These are phyloP conservation scores for Okapia johnstoni DNA, from an alignment of 2,113 vertebrate genomes.

Conservation along the genomic window DNA sequence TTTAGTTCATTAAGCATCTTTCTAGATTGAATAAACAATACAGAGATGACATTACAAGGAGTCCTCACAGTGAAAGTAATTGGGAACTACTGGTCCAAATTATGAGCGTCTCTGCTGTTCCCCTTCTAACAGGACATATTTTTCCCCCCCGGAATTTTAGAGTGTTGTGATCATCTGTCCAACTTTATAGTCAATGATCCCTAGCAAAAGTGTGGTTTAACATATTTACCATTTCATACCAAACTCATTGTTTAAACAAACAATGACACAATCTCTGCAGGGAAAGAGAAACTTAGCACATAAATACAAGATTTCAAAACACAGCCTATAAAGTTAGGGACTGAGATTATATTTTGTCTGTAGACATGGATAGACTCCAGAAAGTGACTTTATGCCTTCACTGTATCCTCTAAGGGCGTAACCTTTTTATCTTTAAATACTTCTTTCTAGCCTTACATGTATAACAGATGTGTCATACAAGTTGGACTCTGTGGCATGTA, in stretches of 20 bases:
- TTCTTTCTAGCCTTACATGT: neutral
- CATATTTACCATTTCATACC: constrained; percentile 41
- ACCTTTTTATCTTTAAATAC: constrained; percentile 38
- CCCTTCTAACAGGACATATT: neutral
- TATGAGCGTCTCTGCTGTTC: neutral
- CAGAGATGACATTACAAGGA: neutral
- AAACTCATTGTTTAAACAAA: constrained; percentile 44
- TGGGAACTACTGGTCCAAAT: constrained; percentile 15
- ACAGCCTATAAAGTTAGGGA: constrained; percentile 1
- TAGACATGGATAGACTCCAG: constrained; percentile 36
- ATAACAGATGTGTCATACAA: neutral
- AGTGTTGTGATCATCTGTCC: constrained; percentile 12
- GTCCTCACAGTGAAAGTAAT: neutral
- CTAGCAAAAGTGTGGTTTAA: neutral
- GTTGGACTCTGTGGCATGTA: neutral
- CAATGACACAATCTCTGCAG: constrained; percentile 12
- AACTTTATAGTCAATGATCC: constrained; percentile 8
- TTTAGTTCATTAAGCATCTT: neutral
- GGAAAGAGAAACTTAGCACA: neutral
- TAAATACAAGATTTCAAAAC: constrained; percentile 35
- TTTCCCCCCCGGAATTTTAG: neutral
- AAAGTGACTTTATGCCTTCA: constrained; percentile 37
- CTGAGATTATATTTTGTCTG: constrained; percentile 25
- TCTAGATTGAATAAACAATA: neutral
- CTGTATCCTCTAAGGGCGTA: neutral